Evolutionary conservation across 2,113 vertebrate species (phyloP).

Genomic region (Vireo altiloquus): DNA sequence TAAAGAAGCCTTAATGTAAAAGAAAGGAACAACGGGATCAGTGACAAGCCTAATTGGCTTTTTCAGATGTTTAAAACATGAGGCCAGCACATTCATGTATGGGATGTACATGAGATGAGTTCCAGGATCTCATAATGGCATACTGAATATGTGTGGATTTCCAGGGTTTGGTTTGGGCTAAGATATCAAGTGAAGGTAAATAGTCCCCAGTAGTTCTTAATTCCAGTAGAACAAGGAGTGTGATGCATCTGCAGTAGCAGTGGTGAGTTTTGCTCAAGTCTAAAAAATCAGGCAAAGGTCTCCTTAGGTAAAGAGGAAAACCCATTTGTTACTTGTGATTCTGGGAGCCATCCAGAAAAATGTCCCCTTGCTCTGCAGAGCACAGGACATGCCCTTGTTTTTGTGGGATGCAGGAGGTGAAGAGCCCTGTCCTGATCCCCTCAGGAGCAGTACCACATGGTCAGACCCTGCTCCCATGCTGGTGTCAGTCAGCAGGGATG

Average conservation of each 20-base stretch:
- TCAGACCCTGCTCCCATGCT: background rate
- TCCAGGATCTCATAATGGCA: background rate
- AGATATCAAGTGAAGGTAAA: background rate
- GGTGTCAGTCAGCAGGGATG: background rate
- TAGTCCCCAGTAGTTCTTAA: background rate
- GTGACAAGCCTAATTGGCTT: constrained; percentile 11
- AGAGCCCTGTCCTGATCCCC: background rate
- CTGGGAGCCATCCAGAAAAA: background rate
- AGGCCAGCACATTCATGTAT: background rate
- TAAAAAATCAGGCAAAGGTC: background rate
- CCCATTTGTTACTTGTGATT: background rate
- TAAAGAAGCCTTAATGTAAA: background rate
- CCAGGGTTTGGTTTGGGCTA: background rate
- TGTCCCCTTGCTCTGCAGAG: background rate
- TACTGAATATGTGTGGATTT: background rate
- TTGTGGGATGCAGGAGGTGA: background rate
- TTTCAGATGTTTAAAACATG: constrained; percentile 39
- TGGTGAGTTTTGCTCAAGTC: background rate
- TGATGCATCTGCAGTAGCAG: background rate
- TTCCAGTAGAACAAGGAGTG: background rate
- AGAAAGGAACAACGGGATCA: background rate
- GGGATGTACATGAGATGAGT: background rate
- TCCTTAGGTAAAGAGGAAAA: background rate
- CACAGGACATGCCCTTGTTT: background rate
- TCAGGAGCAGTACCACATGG: too few species aligned